A percentile compares a stretch with the other conserved stretches of the same genome.
Conservation (phyloP, 2,113 vertebrate genomes). For the Crotalus horridus region DNA sequence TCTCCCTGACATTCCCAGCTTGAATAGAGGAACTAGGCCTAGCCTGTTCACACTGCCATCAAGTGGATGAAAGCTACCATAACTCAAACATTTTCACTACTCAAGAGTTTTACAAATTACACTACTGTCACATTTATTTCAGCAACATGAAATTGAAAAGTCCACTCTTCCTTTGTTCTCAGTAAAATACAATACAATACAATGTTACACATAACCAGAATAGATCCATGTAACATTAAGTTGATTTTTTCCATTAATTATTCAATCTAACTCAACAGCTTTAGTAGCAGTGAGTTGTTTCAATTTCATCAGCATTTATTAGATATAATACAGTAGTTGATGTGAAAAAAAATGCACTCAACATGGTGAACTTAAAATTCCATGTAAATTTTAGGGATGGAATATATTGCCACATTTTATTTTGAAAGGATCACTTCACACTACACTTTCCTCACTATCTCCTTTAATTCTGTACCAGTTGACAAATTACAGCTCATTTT, state of each 20-base stretch:
- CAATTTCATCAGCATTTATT: background rate
- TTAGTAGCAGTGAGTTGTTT: background rate
- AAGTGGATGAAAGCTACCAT: slow-evolving; percentile 14
- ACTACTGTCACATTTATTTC: background rate
- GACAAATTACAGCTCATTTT: background rate
- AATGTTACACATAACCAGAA: background rate
- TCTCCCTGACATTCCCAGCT: background rate
- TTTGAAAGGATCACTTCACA: background rate
- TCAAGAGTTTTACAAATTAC: background rate
- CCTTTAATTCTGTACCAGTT: background rate
- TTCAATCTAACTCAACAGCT: background rate
- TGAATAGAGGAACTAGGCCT: rapidly evolving
- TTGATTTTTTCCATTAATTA: background rate
- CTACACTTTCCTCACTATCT: background rate
- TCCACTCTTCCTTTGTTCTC: background rate
- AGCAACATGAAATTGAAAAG: background rate
- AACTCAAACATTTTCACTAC: background rate
- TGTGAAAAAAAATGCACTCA: background rate
- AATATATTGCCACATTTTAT: background rate
- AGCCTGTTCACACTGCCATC: slow-evolving; percentile 45
- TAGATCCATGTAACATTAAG: background rate
- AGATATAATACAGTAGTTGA: background rate
- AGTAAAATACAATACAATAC: background rate
- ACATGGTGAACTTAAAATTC: background rate
- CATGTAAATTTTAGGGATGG: background rate